Base-by-base conservation (phyloP, 2,113 vertebrate genomes). In the Choloepus hoffmanni region DNA sequence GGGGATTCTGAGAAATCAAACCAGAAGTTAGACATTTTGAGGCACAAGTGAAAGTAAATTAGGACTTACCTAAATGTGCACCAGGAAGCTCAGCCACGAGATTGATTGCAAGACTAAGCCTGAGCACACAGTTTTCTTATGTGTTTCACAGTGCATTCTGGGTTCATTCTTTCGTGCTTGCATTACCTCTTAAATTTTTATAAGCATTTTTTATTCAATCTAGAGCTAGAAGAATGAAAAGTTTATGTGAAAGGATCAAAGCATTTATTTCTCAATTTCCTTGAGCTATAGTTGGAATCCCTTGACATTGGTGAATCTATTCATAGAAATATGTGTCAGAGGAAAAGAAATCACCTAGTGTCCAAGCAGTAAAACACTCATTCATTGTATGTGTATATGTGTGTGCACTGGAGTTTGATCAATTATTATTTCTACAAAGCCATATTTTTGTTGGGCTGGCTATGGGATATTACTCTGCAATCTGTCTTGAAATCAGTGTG, bases 211-310 rank as follows among this genome's bases (percentile, higher is more conserved):
- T 97, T 96, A 87, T 88, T 95, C 28, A 93, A 63, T 60, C 43
- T 62, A 94, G 60, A 89, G 33, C 50, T 85, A 92, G 83, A 97
- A 89, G 73, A 96, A 96, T 92, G 63, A 92, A 68, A 96, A 94
- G 36, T 63, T 77, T 90, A 90, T 21, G 82, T 74, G 50, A 90
- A 95, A 94, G 95, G 78, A 85, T 89, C 63, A 97, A 94, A 89
- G 55, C 89, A 95, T 96, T 93, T 97, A 58, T 96, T 95, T 60
- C 58, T 97, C 87, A 90, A 74, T 97, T 97, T 97, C 65, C 73
- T 96, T 70, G 77, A 94, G 91, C 68, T 95, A 40, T 82, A 74
- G 76, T 70, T 55, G 26, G 30, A 85, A 92, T 96, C 70, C 70
- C 24, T 94, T 94, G 82, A 88, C 43, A 18, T 0, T 94, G 67